phyloP scores from a whole-genome alignment of 2,113 vertebrate species.

The Aegithalos caudatus region DNA sequence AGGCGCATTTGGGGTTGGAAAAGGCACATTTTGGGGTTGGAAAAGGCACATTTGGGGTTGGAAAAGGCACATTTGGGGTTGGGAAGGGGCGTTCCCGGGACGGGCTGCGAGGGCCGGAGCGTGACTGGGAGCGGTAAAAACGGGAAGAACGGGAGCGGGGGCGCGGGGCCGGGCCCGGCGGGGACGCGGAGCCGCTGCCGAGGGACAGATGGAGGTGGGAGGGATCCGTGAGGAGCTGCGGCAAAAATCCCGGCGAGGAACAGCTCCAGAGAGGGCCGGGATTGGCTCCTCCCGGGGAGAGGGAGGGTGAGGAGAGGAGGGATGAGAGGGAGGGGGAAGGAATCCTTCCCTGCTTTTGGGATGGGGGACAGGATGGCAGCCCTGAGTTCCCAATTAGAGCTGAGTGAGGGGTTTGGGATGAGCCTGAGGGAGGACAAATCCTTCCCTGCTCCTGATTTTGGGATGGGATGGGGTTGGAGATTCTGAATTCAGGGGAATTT shows the following conservation, averaged over 20 bases:
- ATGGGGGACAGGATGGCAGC: not conserved
- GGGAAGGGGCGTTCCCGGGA: not conserved
- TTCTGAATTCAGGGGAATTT: too few species aligned
- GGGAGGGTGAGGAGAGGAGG: not conserved
- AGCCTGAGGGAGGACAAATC: not conserved
- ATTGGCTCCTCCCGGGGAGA: not conserved
- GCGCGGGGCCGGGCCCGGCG: not conserved
- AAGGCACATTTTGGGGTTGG: too few species aligned
- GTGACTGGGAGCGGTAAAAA: not conserved
- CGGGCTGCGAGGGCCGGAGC: not conserved
- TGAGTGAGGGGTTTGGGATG: not conserved
- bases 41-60: not conserved
- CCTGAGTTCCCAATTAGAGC: rapidly evolving
- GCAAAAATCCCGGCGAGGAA: not conserved
- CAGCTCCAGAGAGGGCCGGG: not conserved
- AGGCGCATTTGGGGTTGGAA: too few species aligned
- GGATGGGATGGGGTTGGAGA: not conserved
- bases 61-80: not conserved
- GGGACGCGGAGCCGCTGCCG: not conserved
- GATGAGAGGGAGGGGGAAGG: too few species aligned
- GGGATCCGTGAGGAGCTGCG: not conserved
- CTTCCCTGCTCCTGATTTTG: not conserved
- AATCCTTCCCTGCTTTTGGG: not conserved
- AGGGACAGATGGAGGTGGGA: slow-evolving; percentile 52
- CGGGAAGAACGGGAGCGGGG: not conserved